A percentile compares a stretch with the other conserved stretches of the same genome.
phyloP scores from a whole-genome alignment of 2,888 invertebrate genomes.

The Autographa pulchrina region DNA sequence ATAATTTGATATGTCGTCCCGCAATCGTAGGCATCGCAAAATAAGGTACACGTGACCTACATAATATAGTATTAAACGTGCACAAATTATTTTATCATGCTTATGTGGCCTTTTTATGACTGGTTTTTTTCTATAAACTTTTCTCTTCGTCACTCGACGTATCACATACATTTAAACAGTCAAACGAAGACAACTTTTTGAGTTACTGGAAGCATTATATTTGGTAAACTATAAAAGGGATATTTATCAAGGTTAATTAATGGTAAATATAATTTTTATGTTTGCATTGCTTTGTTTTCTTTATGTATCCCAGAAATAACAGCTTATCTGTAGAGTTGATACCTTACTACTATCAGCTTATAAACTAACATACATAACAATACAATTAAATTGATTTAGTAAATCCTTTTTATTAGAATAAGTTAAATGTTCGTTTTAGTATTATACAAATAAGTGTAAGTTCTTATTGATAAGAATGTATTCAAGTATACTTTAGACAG shows the following conservation, averaged over 20 bases:
- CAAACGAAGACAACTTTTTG: background rate
- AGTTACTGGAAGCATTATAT: background rate
- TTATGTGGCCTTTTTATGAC: too few relatives aligned
- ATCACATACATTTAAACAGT: background rate
- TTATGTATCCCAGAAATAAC: background rate
- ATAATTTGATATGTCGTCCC: too few relatives aligned
- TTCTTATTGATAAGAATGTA: slow-evolving; percentile 44
- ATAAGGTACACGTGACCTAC: too few relatives aligned
- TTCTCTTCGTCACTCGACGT: too few relatives aligned
- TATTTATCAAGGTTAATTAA: too few relatives aligned
- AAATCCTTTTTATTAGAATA: slow-evolving; percentile 36
- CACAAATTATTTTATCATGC: too few relatives aligned
- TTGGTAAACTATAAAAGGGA: too few relatives aligned
- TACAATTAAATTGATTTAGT: slow-evolving; percentile 38
- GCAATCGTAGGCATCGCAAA: too few relatives aligned
- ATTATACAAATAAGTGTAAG: slow-evolving; percentile 41
- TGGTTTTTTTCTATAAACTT: too few relatives aligned
- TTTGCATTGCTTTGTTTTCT: background rate
- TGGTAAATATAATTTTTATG: background rate
- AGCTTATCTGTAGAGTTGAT: slow-evolving; percentile 22
- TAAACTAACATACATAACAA: slow-evolving; percentile 40
- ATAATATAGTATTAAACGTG: too few relatives aligned
- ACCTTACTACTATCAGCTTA: slow-evolving; percentile 27
- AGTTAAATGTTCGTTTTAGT: slow-evolving; percentile 37
- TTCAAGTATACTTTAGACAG: slow-evolving; percentile 34